Evolutionary conservation across 1,140 invertebrate species (phyloP).

Genomic region (Conopomorpha cramerella): DNA sequence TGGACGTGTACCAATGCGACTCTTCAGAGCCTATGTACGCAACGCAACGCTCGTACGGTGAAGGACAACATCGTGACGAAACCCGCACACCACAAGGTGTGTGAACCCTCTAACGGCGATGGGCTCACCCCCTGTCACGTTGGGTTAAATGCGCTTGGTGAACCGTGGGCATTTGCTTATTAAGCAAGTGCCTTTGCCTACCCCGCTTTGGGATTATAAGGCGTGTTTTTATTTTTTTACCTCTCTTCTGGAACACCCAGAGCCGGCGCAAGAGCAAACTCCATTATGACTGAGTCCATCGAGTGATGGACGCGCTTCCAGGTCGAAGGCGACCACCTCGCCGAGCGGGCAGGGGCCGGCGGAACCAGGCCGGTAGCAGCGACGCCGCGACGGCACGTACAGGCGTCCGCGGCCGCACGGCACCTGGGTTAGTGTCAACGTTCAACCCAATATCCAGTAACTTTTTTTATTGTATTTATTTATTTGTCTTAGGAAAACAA

Average conservation of each 20-base stretch:
- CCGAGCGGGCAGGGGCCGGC: constrained; percentile 71
- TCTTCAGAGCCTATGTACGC: no score
- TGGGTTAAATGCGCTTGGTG: no score
- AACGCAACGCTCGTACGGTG: no score
- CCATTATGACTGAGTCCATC: constrained; percentile 83
- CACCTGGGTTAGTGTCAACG: no score
- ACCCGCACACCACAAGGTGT: constrained; percentile 2
- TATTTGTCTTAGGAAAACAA: no score
- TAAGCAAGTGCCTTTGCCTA: no score
- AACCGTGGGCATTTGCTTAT: no score
- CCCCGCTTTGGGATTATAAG: constrained; percentile 9
- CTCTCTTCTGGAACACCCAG: constrained; percentile 22
- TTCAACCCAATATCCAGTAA: no score
- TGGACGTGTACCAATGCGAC: no score
- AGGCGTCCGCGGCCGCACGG: constrained; percentile 74
- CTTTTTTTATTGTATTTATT: no score
- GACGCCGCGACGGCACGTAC: constrained; percentile 72
- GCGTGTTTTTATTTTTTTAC: constrained; percentile 19
- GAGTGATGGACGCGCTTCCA: constrained; percentile 71
- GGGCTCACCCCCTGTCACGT: not conserved
- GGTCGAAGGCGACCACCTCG: constrained; percentile 77
- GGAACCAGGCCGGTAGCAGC: constrained; percentile 75
- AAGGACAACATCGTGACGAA: not conserved
- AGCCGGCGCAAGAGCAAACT: constrained; percentile 70
- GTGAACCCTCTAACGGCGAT: constrained; percentile 7